Percentiles rank a stretch among this genome's conserved stretches.
Evolutionary conservation across 1,140 invertebrate species (phyloP).

Genomic region (Drosophila leontia): DNA sequence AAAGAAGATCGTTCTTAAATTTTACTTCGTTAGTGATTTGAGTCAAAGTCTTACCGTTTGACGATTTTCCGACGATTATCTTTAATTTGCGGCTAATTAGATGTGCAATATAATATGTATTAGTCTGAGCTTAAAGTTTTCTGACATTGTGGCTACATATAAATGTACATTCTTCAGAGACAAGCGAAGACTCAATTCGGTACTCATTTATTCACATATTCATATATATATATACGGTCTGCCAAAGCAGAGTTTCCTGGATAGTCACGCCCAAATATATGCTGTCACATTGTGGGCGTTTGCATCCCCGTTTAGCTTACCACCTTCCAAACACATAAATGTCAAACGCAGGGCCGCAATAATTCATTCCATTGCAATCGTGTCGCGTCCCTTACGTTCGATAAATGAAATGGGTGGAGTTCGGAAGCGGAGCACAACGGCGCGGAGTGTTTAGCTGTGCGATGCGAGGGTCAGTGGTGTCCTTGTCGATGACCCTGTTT

Average conservation of each 20-base stretch:
- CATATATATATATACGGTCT: neutral
- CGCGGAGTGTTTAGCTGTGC: neutral
- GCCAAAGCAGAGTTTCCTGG: neutral
- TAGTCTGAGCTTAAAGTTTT: neutral
- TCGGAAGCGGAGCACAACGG: neutral
- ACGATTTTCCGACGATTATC: neutral
- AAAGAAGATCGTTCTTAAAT: no score
- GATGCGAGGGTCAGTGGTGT: neutral
- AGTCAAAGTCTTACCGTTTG: no score
- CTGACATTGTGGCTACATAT: no score
- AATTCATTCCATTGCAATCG: constrained; percentile 57
- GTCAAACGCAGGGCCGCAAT: constrained; percentile 62
- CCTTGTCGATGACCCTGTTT: neutral
- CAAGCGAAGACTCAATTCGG: neutral
- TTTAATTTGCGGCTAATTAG: neutral
- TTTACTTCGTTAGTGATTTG: no score
- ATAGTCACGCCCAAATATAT: constrained; percentile 31
- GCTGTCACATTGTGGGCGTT: constrained; percentile 44
- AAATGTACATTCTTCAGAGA: neutral
- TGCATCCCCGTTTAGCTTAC: constrained; percentile 6
- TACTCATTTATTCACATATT: neutral
- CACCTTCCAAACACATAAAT: constrained; percentile 60
- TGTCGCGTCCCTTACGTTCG: constrained; percentile 47
- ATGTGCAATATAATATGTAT: neutral
- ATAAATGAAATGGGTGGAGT: constrained; percentile 39